A percentile compares a stretch with the other conserved stretches of the same genome.
phyloP scores from a whole-genome alignment of 2,113 vertebrate species.

The Oreochromis aureus region DNA sequence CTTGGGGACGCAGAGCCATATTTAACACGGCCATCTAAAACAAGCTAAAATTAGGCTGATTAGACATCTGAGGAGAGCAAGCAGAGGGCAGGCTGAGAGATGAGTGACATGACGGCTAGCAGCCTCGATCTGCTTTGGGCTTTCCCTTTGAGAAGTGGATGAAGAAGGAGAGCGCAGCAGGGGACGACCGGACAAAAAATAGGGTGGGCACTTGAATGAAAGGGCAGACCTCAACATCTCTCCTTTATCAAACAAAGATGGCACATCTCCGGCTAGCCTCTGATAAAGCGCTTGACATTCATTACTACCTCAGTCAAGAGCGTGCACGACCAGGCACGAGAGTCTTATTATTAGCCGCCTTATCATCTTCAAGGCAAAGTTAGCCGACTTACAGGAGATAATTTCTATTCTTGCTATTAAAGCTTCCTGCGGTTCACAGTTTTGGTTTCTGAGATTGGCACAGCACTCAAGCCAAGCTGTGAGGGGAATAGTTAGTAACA shows the following conservation, averaged over 20 bases:
- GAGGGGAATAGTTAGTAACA: not conserved
- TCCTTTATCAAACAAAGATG: conserved; percentile 58
- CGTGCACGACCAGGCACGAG: conserved; percentile 44
- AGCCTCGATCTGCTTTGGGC: conserved; percentile 18
- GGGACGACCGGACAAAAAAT: conserved; percentile 16
- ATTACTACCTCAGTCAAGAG: conserved; percentile 69
- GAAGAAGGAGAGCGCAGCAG: not conserved
- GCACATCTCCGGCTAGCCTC: conserved; percentile 55
- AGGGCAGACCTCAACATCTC: conserved; percentile 42
- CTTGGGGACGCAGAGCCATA: conserved; percentile 32
- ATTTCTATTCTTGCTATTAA: conserved; percentile 30
- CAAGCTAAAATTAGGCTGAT: conserved; percentile 62
- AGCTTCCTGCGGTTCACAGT: not conserved
- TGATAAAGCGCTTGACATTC: conserved; percentile 67
- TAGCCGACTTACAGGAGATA: conserved; percentile 37
- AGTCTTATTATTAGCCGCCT: conserved; percentile 65
- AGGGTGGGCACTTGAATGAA: conserved; percentile 40
- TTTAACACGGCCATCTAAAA: conserved; percentile 37
- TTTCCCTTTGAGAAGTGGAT: conserved; percentile 40
- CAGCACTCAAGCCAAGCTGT: conserved; percentile 1
- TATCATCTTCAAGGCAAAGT: conserved; percentile 61
- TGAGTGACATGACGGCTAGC: conserved; percentile 38
- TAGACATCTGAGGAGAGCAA: conserved; percentile 48
- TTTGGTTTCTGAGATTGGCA: not conserved
- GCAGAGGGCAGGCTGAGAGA: not conserved